phyloP scores from a whole-genome alignment of 2,888 invertebrate genomes.

The Microdon myrmicae region DNA sequence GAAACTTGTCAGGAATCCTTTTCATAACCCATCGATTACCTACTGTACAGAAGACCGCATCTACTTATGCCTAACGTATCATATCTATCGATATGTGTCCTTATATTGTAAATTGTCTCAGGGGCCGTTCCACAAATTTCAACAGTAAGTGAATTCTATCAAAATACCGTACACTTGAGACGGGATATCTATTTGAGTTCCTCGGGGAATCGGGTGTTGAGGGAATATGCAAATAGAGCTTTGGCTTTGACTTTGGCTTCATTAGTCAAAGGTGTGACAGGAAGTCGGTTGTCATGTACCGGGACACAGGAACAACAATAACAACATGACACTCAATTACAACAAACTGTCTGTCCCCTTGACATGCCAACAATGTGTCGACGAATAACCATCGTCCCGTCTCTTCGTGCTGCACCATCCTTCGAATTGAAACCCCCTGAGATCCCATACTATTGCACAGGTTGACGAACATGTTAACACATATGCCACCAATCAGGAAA shows the following conservation, averaged over 20 bases:
- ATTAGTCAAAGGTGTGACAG: conserved; percentile 52
- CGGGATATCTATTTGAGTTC: conserved; percentile 29
- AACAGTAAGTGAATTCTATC: too few species aligned
- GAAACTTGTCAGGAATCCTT: too few species aligned
- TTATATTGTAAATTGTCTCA: too few species aligned
- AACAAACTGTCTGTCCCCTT: conserved; percentile 48
- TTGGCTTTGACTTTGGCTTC: conserved; percentile 50
- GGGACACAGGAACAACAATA: conserved; percentile 39
- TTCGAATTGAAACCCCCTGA: not conserved
- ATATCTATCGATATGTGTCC: too few species aligned
- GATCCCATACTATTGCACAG: conserved; percentile 14
- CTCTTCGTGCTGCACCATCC: too few species aligned
- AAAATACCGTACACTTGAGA: too few species aligned
- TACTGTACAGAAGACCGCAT: too few species aligned
- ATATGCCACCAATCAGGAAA: conserved; percentile 51
- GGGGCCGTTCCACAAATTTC: too few species aligned
- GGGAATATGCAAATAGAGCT: conserved; percentile 44
- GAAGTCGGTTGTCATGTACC: conserved; percentile 42
- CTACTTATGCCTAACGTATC: too few species aligned
- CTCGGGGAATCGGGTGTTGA: conserved; percentile 38
- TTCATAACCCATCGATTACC: too few species aligned
- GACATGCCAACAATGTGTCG: conserved; percentile 48
- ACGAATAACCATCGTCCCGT: too few species aligned
- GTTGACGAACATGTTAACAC: conserved; percentile 51
- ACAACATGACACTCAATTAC: conserved; percentile 51